Percentiles rank a stretch among this genome's conserved stretches.
Evolutionary conservation across 92 coral and sea anemone genomes (phyloP).

Genomic region (Muricea muricata): DNA sequence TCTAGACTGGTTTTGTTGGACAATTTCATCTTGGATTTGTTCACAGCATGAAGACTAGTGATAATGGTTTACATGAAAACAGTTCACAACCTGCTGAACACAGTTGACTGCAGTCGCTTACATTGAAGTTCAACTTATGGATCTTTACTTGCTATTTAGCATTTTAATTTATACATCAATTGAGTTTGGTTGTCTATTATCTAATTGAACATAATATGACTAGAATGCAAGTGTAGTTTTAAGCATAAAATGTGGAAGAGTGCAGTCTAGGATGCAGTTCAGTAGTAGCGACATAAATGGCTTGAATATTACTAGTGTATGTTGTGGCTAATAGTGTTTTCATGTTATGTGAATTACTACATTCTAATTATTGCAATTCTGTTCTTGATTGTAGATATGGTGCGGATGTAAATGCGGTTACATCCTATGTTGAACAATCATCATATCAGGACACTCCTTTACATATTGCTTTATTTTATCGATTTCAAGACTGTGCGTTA

Average conservation of each 20-base stretch:
- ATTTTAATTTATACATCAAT: too few relatives aligned
- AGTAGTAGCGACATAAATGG: not conserved
- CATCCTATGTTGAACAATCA: constrained; percentile 82
- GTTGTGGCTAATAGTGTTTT: too few relatives aligned
- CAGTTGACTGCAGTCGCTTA: not conserved
- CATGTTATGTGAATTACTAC: too few relatives aligned
- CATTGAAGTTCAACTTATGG: not conserved
- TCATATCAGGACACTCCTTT: constrained; percentile 96
- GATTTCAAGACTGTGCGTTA: constrained; percentile 79
- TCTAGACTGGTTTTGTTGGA: not conserved
- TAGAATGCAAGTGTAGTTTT: too few relatives aligned
- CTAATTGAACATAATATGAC: too few relatives aligned
- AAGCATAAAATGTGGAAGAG: not conserved
- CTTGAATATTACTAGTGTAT: not conserved
- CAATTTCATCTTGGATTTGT: not conserved
- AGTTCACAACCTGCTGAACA: not conserved
- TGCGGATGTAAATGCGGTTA: constrained; percentile 90
- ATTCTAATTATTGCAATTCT: too few relatives aligned
- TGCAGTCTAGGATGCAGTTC: not conserved
- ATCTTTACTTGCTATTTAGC: not conserved
- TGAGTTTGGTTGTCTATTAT: too few relatives aligned
- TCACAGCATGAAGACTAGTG: not conserved
- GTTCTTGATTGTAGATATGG: constrained; percentile 76
- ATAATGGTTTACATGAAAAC: not conserved
- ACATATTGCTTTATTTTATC: constrained; percentile 90